These are phyloP conservation scores for Leucania comma DNA, from an alignment of 2,888 invertebrate genomes.

Conservation along the genomic window DNA sequence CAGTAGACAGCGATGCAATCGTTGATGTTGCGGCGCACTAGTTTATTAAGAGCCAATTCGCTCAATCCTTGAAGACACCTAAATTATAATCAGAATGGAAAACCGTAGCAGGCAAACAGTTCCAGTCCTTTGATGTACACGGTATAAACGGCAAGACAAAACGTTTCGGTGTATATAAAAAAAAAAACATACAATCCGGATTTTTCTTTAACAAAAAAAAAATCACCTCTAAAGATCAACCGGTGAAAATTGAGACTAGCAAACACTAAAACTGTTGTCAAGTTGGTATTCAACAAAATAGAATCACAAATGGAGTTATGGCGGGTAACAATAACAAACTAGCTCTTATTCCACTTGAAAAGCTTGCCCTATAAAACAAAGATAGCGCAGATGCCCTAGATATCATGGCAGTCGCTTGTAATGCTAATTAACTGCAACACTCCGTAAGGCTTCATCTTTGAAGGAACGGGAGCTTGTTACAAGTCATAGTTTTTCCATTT, in stretches of 20 bases:
- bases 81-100: no score
- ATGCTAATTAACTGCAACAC: conserved; percentile 44
- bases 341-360: conserved; percentile 26
- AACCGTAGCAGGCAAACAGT: no score
- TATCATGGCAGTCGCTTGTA: conserved; percentile 30
- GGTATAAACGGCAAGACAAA: no score
- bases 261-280: not conserved
- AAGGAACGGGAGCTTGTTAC: conserved; percentile 8
- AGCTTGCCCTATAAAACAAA: conserved; percentile 31
- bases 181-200: no score
- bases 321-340: conserved; percentile 10
- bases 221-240: not conserved
- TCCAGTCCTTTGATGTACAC: no score
- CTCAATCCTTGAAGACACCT: no score
- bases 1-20: no score
- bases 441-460: conserved; percentile 30
- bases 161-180: no score
- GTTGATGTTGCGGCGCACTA: no score
- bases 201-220: no score
- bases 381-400: conserved; percentile 42
- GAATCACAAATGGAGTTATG: conserved; percentile 10
- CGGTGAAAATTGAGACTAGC: no score
- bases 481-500: conserved; percentile 15
- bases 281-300: conserved; percentile 7
- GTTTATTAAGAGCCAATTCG: no score